These are phyloP conservation scores for Rousettus leschenaultii DNA, from an alignment of 2,113 vertebrate genomes.

Conservation along the genomic window DNA sequence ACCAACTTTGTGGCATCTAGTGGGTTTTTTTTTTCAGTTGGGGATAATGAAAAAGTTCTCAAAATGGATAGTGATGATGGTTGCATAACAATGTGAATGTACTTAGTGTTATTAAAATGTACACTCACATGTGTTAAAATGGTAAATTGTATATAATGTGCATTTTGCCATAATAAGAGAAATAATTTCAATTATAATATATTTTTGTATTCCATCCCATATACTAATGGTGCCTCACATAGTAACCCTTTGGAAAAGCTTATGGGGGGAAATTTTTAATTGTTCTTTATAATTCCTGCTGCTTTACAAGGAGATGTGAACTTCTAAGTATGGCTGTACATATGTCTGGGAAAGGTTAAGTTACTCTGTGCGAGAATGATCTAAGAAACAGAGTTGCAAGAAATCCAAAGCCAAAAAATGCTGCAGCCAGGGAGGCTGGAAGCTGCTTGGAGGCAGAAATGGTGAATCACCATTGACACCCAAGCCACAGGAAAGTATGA, in stretches of 20 bases:
- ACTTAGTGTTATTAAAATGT: neutral
- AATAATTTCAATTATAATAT: neutral
- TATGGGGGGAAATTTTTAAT: neutral
- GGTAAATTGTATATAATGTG: neutral
- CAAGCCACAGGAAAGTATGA: neutral
- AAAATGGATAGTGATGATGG: neutral
- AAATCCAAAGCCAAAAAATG: neutral
- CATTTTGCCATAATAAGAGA: neutral
- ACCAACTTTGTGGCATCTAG: neutral
- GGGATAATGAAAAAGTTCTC: neutral
- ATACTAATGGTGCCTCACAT: neutral
- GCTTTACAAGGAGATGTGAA: neutral
- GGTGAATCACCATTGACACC: neutral
- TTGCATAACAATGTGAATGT: neutral
- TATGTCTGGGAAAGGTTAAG: neutral
- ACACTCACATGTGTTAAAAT: neutral
- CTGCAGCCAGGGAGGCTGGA: neutral
- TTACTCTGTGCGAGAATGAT: neutral
- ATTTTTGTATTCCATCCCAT: neutral
- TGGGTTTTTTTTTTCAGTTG: neutral
- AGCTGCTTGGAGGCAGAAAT: neutral
- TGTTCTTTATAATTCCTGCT: neutral
- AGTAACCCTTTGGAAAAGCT: neutral
- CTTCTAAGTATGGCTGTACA: neutral
- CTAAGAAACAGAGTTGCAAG: neutral